These are phyloP conservation scores for Zele albiditarsus DNA, from an alignment of 2,888 invertebrate genomes.

Conservation along the genomic window DNA sequence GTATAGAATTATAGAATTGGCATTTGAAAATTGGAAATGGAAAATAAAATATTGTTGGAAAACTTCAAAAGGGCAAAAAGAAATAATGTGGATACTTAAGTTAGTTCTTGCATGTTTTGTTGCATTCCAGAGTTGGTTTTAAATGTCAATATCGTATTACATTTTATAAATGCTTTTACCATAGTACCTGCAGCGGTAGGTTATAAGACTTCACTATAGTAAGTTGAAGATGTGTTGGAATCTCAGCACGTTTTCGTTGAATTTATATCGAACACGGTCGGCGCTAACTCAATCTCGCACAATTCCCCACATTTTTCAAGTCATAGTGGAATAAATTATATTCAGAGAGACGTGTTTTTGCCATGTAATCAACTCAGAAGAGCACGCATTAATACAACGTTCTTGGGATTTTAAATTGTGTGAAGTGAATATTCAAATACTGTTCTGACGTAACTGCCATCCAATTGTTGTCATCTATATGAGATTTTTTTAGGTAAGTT, in stretches of 20 bases:
- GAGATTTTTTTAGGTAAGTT: too few relatives aligned
- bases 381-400: background rate
- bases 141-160: background rate
- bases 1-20: too few relatives aligned
- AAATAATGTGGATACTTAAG: too few relatives aligned
- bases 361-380: background rate
- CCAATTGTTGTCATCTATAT: too few relatives aligned
- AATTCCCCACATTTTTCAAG: background rate
- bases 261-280: background rate
- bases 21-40: too few relatives aligned
- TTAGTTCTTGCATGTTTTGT: background rate
- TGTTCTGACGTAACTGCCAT: too few relatives aligned
- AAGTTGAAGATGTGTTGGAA: background rate
- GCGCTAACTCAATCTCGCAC: background rate
- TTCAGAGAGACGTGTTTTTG: background rate
- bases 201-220: background rate
- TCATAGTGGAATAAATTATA: background rate
- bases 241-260: background rate
- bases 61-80: too few relatives aligned
- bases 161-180: background rate
- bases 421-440: too few relatives aligned
- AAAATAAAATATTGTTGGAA: too few relatives aligned
- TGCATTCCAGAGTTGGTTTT: background rate
- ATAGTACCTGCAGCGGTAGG: background rate
- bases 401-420: too few relatives aligned